Evolutionary conservation across 92 coral and sea anemone genomes (phyloP).

Genomic region (Pocillopora meandrina): DNA sequence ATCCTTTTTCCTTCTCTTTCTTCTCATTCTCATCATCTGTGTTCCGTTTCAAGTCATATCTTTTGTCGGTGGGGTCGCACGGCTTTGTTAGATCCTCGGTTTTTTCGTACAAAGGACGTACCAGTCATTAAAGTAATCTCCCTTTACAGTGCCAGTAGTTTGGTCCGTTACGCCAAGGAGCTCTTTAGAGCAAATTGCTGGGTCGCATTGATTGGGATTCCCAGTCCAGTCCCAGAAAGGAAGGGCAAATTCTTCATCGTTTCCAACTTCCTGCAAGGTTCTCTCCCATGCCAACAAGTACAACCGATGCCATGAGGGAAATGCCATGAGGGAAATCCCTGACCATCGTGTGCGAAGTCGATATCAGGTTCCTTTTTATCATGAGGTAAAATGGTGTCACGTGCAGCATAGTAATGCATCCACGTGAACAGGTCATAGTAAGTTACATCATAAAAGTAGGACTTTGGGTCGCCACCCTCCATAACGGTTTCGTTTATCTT

Average conservation of each 20-base stretch:
- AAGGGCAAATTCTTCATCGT: too few relatives aligned
- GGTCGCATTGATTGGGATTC: constrained; percentile 14
- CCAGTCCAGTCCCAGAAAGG: constrained; percentile 60
- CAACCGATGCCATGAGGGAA: constrained; percentile 77
- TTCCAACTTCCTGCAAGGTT: too few relatives aligned
- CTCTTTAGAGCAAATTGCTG: constrained; percentile 30
- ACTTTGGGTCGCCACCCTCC: too few relatives aligned
- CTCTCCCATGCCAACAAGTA: constrained; percentile 41
- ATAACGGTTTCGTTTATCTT: too few relatives aligned
- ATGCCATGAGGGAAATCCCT: constrained; percentile 81
- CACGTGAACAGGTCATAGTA: too few relatives aligned
- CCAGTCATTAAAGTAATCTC: too few relatives aligned
- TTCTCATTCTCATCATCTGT: constrained; percentile 22
- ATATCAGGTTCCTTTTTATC: not conserved
- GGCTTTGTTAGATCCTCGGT: constrained; percentile 8
- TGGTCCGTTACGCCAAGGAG: constrained; percentile 32
- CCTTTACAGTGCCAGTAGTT: not conserved
- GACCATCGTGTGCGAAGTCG: constrained; percentile 80
- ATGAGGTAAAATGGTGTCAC: too few relatives aligned
- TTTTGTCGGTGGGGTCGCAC: constrained; percentile 14
- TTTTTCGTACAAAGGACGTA: constrained; percentile 9
- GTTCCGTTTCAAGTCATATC: constrained; percentile 1
- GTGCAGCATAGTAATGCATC: too few relatives aligned
- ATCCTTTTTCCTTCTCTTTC: constrained; percentile 23
- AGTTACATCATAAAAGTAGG: too few relatives aligned